Conservation (phyloP, 2,113 vertebrate species). For the Callocephalon fimbriatum region DNA sequence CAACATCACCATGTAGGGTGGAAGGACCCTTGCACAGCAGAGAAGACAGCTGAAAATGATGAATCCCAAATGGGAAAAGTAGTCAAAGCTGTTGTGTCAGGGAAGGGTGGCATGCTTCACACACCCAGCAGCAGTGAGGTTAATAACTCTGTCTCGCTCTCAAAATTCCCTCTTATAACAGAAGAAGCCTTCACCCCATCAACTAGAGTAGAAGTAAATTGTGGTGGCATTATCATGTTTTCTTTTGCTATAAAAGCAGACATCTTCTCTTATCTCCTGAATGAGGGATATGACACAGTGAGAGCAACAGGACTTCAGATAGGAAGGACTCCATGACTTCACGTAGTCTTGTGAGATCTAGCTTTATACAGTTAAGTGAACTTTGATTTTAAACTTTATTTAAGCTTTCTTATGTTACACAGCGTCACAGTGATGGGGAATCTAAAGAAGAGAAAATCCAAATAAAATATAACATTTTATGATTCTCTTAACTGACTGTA, state of each 20-base stretch:
- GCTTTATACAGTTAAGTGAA: background rate
- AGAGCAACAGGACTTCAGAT: background rate
- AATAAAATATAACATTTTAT: background rate
- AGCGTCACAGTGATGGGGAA: background rate
- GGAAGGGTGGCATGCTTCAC: background rate
- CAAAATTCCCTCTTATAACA: background rate
- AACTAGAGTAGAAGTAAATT: background rate
- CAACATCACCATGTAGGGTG: background rate
- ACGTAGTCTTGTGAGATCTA: background rate
- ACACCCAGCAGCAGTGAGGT: accelerated
- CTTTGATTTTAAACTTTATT: background rate
- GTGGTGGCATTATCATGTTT: background rate
- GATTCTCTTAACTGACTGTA: background rate
- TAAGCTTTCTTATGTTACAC: background rate
- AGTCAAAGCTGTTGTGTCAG: background rate
- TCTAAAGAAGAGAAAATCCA: background rate
- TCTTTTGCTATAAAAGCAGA: background rate
- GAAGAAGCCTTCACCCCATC: background rate
- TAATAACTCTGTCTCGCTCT: background rate
- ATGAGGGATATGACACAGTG: background rate
- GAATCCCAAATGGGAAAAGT: background rate
- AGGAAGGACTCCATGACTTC: background rate
- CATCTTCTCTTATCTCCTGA: background rate
- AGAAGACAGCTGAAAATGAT: background rate
- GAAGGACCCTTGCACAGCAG: background rate